Evolutionary conservation across 2,888 invertebrate species (phyloP), one percentile per base, ranked within the genome.

Genomic region (Melinaea menophilus): DNA sequence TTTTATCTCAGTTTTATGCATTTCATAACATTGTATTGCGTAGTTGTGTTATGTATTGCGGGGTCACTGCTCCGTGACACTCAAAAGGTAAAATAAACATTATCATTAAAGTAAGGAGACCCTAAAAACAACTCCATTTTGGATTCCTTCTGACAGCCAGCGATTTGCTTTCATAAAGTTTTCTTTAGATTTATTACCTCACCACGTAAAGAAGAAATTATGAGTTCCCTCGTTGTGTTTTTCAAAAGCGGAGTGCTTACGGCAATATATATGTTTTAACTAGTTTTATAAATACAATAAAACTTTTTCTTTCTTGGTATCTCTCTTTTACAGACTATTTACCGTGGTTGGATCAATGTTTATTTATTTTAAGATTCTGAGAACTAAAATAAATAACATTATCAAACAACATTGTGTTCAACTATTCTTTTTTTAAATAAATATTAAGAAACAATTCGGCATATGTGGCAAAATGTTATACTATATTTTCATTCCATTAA

Each of bases 91-190:
- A 51, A 51, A 51, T 51, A 2, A n/a, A 48, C 4, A 22, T 51
- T 22, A 31, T 7, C 51, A 51, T 51, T 51, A 51, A 51, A 51
- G 51, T 51, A 51, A 22, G 47, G 62, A 59, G 31, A 51, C 51
- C 51, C 51, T 22, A 51, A 51, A 22, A 22, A 51, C 59, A 62
- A 64, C 61, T 59, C 51, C 60, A 63, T 62, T 67, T 46, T 60
- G 55, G 61, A 58, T 60, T 59, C 33, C 46, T 59, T 63, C 59
- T 62, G 61, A 65, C 61, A 65, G 62, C 61, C 59, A 55, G 55
- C 62, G 58, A 64, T 64, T 66, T 62, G 54, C 60, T 56, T 61
- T 61, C 41, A 47, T 22, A 33, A 62, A 41, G 51, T 11, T 55
- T 58, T 55, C 47, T 11, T 64, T 59, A 64, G 62, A 64, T 68